A percentile compares a stretch with the other conserved stretches of the same genome.
Evolutionary conservation across 1,140 invertebrate species (phyloP).

Genomic region (Mactra quadrangularis): DNA sequence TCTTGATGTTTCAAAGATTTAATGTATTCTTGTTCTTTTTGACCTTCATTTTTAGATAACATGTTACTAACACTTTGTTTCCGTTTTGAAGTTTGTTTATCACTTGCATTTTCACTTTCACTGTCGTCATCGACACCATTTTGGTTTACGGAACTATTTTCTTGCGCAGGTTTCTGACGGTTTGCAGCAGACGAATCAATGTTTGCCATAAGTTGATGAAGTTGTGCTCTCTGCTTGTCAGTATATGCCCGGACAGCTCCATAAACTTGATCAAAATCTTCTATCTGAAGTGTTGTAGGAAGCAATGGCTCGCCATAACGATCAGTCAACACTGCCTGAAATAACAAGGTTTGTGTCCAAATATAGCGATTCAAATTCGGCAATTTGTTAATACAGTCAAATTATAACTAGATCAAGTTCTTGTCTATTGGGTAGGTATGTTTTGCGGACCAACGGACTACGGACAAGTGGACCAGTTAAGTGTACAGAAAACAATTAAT

Average conservation of each 20-base stretch:
- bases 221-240: constrained; percentile 40
- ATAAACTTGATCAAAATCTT: constrained; percentile 92
- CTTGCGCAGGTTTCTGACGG: not conserved
- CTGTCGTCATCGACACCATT: not conserved
- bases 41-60: not conserved
- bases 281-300: constrained; percentile 91
- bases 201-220: constrained; percentile 66
- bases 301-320: constrained; percentile 99
- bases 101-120: not conserved
- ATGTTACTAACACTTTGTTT: constrained; percentile 23
- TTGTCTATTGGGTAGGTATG: no score
- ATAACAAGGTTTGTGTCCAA: no score
- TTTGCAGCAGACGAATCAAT: constrained; percentile 56
- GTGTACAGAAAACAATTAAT: no score
- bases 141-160: not conserved
- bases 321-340: constrained; percentile 95
- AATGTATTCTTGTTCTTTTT: constrained; percentile 59
- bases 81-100: not conserved
- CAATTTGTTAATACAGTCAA: no score
- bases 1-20: constrained; percentile 69
- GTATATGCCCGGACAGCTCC: constrained; percentile 8
- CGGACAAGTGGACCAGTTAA: no score
- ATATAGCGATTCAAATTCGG: no score
- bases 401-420: no score
- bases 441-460: no score